Evolutionary conservation across 2,797 vertebrate species (phyloP), one percentile per base, ranked within the genome.

Genomic region (Glossophaga mutica): DNA sequence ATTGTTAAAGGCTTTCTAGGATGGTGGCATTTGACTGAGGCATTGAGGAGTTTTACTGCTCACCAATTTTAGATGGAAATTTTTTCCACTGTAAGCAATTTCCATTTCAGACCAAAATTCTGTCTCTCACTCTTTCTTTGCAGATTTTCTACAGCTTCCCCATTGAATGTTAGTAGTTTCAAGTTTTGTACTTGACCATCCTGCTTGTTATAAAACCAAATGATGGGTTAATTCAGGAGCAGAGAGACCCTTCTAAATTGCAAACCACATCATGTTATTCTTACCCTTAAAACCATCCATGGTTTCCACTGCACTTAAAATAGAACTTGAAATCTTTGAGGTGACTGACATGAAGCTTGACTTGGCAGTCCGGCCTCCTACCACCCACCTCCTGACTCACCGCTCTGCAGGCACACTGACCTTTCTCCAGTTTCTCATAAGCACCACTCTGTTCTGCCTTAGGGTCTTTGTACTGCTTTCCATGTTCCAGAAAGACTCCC

Each of bases 201-300:
- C 10, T 86, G 15, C 29, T 32, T 83, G 39, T 52, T n/a, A 67
- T 8, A 76, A 74, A 89, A 55, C 22, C 52, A 83, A 74, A 79
- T 77, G 57, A 92, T 52, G 18, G 18, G 22, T 52, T 82, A 96
- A 82, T 71, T 71, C 37, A 94, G 71, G 29, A 84, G 4, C 34
- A 59, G 65, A 74, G 57, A 85, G 18, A 62, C 26, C 26, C 74
- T 87, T 92, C 70, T 67, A 37, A 97, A 95, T 91, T 83, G 55
- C 24, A 79, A 86, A 84, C 86, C 32, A n/a, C 5, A 22, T 39
- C 21, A 22, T 74, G 44, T 73, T 85, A 70, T 26, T 83, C 19
- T 8, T 32, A 86, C 9, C 26, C 39, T 86, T 85, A 52, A 70
- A 37, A 55, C n/a, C 7, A 77, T 29, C 24, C 12, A 37, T 65